Percentiles rank a stretch among this genome's conserved stretches.
Evolutionary conservation across 2,113 vertebrate genomes (phyloP).

Genomic region (Epinephelus cyanopodus): DNA sequence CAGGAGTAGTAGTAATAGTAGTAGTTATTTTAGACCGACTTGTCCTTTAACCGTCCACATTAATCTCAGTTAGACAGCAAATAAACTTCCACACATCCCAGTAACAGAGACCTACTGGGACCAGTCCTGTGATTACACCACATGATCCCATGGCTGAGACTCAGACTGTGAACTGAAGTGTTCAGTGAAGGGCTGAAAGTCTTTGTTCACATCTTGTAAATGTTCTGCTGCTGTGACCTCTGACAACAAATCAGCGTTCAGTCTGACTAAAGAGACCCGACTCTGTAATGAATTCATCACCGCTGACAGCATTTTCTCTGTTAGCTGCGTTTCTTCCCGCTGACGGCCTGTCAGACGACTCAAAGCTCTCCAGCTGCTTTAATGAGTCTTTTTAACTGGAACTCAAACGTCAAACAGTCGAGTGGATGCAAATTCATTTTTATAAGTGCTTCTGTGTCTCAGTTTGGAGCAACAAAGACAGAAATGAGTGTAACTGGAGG

Average conservation of each 20-base stretch:
- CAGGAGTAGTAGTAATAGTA: too few species aligned
- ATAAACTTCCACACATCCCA: too few species aligned
- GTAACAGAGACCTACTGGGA: too few species aligned
- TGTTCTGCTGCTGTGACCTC: background rate
- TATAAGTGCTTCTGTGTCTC: background rate
- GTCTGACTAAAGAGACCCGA: background rate
- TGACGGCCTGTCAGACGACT: background rate
- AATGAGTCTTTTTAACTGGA: background rate
- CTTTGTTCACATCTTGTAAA: background rate
- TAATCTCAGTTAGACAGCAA: too few species aligned
- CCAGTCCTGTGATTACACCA: too few species aligned
- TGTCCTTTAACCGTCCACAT: too few species aligned
- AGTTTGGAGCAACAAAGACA: constrained; percentile 4
- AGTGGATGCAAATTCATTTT: background rate
- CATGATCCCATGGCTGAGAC: too few species aligned
- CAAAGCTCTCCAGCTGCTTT: constrained; percentile 22
- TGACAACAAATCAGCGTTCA: background rate
- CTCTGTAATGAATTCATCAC: background rate
- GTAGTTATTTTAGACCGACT: too few species aligned
- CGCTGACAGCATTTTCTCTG: background rate
- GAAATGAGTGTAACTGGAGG: background rate
- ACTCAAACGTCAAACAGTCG: background rate
- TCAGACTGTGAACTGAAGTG: too few species aligned
- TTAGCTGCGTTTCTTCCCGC: background rate
- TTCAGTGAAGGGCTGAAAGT: too few species aligned